These are phyloP conservation scores for Copidosoma floridanum DNA, from an alignment of 1,140 invertebrate genomes.

Conservation along the genomic window DNA sequence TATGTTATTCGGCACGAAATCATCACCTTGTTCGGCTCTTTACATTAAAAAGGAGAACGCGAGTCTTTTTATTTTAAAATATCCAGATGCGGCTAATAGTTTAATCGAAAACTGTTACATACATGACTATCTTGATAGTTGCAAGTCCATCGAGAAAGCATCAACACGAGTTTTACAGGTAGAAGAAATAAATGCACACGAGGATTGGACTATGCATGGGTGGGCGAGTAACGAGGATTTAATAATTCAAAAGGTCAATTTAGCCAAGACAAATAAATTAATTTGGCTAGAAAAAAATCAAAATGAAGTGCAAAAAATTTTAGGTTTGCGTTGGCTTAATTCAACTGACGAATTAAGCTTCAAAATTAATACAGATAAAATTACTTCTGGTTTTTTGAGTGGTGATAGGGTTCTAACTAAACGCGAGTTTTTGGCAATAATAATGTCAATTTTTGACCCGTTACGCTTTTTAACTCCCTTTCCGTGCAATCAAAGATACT, in stretches of 20 bases:
- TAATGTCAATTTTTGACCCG: slow-evolving; percentile 2
- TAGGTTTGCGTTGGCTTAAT: background rate
- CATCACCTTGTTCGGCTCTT: background rate
- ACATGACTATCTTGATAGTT: background rate
- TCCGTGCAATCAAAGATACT: background rate
- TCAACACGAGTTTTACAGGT: background rate
- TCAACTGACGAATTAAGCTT: background rate
- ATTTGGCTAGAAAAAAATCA: background rate
- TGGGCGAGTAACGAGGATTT: too few species aligned
- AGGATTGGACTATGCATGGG: too few species aligned
- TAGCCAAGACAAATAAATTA: too few species aligned
- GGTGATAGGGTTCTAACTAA: background rate
- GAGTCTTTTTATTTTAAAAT: background rate
- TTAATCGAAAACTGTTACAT: background rate
- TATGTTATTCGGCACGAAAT: background rate
- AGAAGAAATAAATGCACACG: background rate
- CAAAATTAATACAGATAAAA: background rate
- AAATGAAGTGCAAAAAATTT: background rate
- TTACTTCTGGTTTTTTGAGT: background rate
- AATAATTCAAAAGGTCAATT: too few species aligned
- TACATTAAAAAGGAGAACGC: background rate
- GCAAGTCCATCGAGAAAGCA: background rate
- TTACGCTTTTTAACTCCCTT: background rate
- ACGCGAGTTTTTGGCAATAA: background rate
- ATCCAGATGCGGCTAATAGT: background rate